Evolutionary conservation across 2,797 vertebrate species (phyloP).

Genomic region (Peromyscus eremicus): DNA sequence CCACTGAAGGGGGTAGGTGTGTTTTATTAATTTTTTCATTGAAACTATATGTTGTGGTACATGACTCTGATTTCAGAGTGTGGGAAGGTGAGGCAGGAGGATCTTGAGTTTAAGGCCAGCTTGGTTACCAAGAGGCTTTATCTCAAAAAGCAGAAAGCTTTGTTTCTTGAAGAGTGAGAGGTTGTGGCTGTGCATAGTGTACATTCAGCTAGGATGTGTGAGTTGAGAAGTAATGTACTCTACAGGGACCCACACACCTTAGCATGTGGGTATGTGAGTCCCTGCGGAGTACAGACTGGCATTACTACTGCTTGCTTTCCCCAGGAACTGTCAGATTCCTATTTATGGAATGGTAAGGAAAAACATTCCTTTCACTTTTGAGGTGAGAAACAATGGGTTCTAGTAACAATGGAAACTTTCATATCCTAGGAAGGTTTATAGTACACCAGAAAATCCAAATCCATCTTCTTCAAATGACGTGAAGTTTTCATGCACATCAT

Average conservation of each 20-base stretch:
- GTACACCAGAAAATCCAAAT: constrained; percentile 36
- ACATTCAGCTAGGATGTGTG: background rate
- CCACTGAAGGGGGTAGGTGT: background rate
- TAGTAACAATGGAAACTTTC: background rate
- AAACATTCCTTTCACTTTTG: background rate
- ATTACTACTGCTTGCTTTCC: background rate
- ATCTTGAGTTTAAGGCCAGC: background rate
- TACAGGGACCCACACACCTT: background rate
- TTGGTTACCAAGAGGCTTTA: background rate
- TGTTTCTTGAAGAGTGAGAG: background rate
- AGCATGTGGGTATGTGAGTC: background rate
- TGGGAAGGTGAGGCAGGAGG: background rate
- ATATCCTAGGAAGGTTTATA: constrained; percentile 2
- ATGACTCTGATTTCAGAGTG: background rate
- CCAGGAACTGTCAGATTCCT: background rate
- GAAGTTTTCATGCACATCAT: constrained; percentile 16
- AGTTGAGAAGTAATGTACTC: background rate
- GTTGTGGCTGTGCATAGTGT: background rate
- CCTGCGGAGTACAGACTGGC: background rate
- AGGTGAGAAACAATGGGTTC: constrained; percentile 20
- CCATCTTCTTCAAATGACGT: background rate
- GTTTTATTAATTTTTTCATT: constrained; percentile 2
- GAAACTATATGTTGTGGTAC: background rate
- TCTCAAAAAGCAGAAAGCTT: background rate
- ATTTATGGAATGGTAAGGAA: constrained; percentile 3